A percentile compares a stretch with the other conserved stretches of the same genome.
These are phyloP conservation scores for Drosophila histrio DNA, from an alignment of 2,888 invertebrate species.

Conservation along the genomic window DNA sequence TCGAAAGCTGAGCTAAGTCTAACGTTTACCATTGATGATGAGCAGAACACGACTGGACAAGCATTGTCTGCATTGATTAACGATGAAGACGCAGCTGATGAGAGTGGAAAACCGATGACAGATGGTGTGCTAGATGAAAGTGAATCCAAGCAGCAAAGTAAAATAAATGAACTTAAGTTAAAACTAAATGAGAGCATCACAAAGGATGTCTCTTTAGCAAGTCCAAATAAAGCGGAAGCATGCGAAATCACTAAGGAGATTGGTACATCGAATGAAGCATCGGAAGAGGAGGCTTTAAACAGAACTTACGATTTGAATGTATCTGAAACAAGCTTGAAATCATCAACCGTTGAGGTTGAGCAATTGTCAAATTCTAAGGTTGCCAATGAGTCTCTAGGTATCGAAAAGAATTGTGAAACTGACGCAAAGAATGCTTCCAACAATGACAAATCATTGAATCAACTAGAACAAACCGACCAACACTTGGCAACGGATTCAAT, in stretches of 20 bases:
- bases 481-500: not conserved
- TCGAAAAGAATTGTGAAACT: not conserved
- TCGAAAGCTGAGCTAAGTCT: conserved; percentile 56
- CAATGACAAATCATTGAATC: not conserved
- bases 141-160: not conserved
- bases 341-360: not conserved
- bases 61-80: conserved; percentile 1
- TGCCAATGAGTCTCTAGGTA: not conserved
- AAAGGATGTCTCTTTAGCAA: not conserved
- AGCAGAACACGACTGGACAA: not conserved
- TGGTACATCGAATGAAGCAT: not conserved
- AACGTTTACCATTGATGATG: conserved; percentile 67
- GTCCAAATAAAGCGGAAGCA: not conserved
- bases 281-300: conserved; percentile 1
- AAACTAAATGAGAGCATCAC: not conserved
- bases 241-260: not conserved
- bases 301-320: conserved; percentile 28
- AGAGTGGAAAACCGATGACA: not conserved
- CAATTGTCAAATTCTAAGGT: not conserved
- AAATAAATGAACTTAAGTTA: not conserved
- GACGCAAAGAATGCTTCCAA: not conserved
- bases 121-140: not conserved
- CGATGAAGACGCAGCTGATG: not conserved
- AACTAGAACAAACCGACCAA: not conserved
- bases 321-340: not conserved